These are phyloP conservation scores for Drosophila austrosaltans DNA, from an alignment of 2,888 invertebrate species.

Conservation along the genomic window DNA sequence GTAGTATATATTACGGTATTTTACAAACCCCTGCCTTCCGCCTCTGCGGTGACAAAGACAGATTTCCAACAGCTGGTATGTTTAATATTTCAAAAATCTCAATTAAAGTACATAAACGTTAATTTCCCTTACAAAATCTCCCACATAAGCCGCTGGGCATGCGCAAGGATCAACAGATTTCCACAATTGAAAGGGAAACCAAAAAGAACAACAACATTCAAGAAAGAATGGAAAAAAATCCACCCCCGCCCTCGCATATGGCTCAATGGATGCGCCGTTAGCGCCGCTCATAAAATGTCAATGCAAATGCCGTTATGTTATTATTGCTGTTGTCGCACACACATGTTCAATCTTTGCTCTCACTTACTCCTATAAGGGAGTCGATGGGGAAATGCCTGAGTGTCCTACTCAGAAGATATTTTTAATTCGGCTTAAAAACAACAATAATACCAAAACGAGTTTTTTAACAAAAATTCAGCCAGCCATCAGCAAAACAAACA, in stretches of 20 bases:
- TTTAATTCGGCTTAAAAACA: slow-evolving; percentile 26
- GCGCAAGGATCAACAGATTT: slow-evolving; percentile 53
- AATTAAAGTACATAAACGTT: slow-evolving; percentile 52
- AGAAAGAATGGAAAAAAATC: slow-evolving; percentile 40
- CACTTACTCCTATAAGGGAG: slow-evolving; percentile 14
- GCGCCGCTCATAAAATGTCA: slow-evolving; percentile 78
- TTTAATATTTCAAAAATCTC: slow-evolving; percentile 42
- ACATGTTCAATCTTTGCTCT: slow-evolving; percentile 32
- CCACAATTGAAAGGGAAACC: slow-evolving; percentile 61
- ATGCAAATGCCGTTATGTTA: slow-evolving; percentile 50
- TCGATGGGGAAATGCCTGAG: slow-evolving; percentile 22
- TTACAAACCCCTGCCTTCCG: neutral
- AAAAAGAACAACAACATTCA: slow-evolving; percentile 21
- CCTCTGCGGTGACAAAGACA: slow-evolving; percentile 32
- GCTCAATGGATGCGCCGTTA: slow-evolving; percentile 65
- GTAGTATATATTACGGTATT: slow-evolving; percentile 21
- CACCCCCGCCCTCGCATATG: slow-evolving; percentile 47
- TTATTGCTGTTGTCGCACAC: slow-evolving; percentile 34
- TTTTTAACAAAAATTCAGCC: slow-evolving; percentile 63
- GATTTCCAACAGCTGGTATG: slow-evolving; percentile 65
- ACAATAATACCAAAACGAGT: slow-evolving; percentile 53
- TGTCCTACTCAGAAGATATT: slow-evolving; percentile 33
- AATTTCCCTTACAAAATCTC: slow-evolving; percentile 64
- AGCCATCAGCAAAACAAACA: slow-evolving; percentile 44
- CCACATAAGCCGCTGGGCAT: slow-evolving; percentile 65